Evolutionary conservation across 2,113 vertebrate species (phyloP).

Genomic region (Chaenogobius annularis): DNA sequence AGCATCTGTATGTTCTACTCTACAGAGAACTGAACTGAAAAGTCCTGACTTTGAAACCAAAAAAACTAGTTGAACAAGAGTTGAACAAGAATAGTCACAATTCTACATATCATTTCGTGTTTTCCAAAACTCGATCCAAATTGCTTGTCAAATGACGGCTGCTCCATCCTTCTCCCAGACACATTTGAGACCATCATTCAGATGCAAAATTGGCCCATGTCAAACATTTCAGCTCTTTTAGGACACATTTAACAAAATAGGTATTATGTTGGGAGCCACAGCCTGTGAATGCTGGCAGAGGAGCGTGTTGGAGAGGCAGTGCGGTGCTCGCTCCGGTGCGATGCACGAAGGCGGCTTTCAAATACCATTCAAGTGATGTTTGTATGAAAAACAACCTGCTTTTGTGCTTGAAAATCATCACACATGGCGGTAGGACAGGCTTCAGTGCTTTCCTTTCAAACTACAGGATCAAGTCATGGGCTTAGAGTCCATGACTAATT

Average conservation of each 20-base stretch:
- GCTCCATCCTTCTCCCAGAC: background rate
- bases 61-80: too few relatives aligned
- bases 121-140: background rate
- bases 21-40: too few relatives aligned
- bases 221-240: conserved; percentile 16
- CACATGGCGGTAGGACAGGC: background rate
- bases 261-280: conserved; percentile 11
- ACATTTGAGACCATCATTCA: conserved; percentile 8
- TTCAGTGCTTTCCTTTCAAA: background rate
- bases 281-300: conserved; percentile 8
- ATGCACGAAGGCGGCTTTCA: conserved; percentile 1
- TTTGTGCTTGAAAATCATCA: conserved; percentile 16
- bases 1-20: too few relatives aligned
- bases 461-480: conserved; percentile 1
- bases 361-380: conserved; percentile 13
- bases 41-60: too few relatives aligned
- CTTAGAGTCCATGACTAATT: background rate
- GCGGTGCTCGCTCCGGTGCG: background rate
- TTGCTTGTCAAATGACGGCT: background rate
- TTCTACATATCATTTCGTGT: background rate
- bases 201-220: conserved; percentile 8
- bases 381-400: conserved; percentile 12
- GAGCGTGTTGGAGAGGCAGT: conserved; percentile 9
- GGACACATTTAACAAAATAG: conserved; percentile 32
- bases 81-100: too few relatives aligned